These are phyloP conservation scores for Colostygia pectinataria DNA, from an alignment of 2,888 invertebrate species.

Conservation along the genomic window DNA sequence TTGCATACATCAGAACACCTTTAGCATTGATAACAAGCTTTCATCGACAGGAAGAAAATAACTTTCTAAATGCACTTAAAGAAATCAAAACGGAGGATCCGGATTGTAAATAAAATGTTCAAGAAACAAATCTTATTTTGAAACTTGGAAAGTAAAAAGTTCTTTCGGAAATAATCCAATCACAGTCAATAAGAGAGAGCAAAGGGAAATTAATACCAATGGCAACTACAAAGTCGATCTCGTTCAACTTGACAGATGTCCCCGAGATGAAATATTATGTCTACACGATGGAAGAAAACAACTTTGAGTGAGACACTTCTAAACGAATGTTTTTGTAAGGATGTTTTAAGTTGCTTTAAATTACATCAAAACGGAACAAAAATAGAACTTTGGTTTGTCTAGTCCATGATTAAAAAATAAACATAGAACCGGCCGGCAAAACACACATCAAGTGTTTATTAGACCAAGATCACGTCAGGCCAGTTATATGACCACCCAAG, in stretches of 20 bases:
- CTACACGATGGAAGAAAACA: constrained; percentile 29
- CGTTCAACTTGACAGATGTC: constrained; percentile 70
- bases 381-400: constrained; percentile 43
- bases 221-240: constrained; percentile 68
- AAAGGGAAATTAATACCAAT: constrained; percentile 72
- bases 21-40: constrained; percentile 28
- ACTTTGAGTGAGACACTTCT: constrained; percentile 25
- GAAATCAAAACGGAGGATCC: constrained; percentile 17
- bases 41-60: constrained; percentile 9
- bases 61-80: constrained; percentile 17
- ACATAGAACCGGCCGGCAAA: constrained; percentile 61
- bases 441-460: constrained; percentile 70
- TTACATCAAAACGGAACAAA: constrained; percentile 25
- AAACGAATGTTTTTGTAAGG: constrained; percentile 30
- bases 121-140: constrained; percentile 56
- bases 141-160: constrained; percentile 59
- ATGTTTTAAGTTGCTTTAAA: constrained; percentile 31
- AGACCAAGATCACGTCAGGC: constrained; percentile 62
- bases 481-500: constrained; percentile 75
- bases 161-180: constrained; percentile 74
- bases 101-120: constrained; percentile 37
- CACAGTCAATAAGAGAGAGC: constrained; percentile 67
- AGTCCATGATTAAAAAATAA: constrained; percentile 65
- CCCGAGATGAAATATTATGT: constrained; percentile 58
- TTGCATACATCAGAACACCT: constrained; percentile 55